phyloP scores from a whole-genome alignment of 92 coral and sea anemone species.

The Scolanthus callimorphus region DNA sequence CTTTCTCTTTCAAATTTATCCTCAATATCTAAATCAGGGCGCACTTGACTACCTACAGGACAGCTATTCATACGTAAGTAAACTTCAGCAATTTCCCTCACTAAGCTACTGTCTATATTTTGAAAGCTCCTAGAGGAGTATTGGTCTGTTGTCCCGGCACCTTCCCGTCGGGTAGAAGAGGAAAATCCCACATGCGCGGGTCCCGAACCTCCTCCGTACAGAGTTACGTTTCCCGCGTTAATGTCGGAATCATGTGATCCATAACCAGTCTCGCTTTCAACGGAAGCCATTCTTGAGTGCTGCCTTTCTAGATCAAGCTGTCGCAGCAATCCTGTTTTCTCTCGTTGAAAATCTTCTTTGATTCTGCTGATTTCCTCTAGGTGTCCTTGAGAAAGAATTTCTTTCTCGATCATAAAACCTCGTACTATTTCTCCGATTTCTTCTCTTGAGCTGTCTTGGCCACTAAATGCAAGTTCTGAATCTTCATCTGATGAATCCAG shows the following conservation, averaged over 20 bases:
- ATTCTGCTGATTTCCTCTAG: slow-evolving; percentile 75
- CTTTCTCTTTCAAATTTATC: slow-evolving; percentile 89
- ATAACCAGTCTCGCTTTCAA: slow-evolving; percentile 38
- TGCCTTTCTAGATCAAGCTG: slow-evolving; percentile 72
- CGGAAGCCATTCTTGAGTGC: slow-evolving; percentile 41
- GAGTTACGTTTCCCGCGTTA: slow-evolving; percentile 32
- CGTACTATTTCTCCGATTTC: slow-evolving; percentile 86
- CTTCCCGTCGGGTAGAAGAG: slow-evolving; percentile 7
- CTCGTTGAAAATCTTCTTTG: slow-evolving; percentile 64
- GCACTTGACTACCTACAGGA: slow-evolving; percentile 62
- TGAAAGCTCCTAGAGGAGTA: slow-evolving; percentile 4
- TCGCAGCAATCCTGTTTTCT: slow-evolving; percentile 46
- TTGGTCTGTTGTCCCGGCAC: slow-evolving; percentile 1
- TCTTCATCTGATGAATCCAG: slow-evolving; percentile 44
- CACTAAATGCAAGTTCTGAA: slow-evolving; percentile 18
- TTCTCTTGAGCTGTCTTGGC: slow-evolving; percentile 48
- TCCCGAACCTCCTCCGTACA: slow-evolving; percentile 14
- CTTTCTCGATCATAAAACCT: slow-evolving; percentile 92
- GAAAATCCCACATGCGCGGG: slow-evolving; percentile 10
- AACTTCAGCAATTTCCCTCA: slow-evolving; percentile 83
- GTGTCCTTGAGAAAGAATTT: slow-evolving; percentile 83
- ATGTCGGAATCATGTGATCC: slow-evolving; percentile 24
- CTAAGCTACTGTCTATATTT: slow-evolving; percentile 50
- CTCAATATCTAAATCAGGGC: slow-evolving; percentile 93
- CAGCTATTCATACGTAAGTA: slow-evolving; percentile 82